Base-by-base conservation (phyloP, 2,888 invertebrate species). In the Meteorus colon region DNA sequence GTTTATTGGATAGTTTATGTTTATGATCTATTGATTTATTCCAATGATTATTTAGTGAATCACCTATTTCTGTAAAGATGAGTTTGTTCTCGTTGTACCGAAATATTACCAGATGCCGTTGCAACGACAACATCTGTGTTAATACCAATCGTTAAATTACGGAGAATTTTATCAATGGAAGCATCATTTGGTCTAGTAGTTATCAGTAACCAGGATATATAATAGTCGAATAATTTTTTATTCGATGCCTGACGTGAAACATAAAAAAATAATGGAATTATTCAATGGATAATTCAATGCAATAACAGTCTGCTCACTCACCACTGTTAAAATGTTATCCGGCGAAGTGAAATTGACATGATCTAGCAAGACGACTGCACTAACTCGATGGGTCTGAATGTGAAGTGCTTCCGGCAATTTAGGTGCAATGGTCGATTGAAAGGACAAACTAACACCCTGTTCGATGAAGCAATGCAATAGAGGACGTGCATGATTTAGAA, bases 71-170 rank as follows among this genome's bases (percentile, higher is more conserved):
- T 78, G 69, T 85, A 81, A 31, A 62, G 75, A 29, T 48, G 70
- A 3, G 80, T 76, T 8, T 79, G 69, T 12, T 79, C 65, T 6
- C 62, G 34, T 5, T 80, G 70, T 8, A 81, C 76, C 12, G 79
- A 77, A 19, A 77, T 77, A 16, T 79, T 76, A 2, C 82, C 67
- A 74, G 82, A 83, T 48, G 86, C 84, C 4, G 86, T 87, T 0
- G 89, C 88, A 0, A 90, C 81, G 8, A 87, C 80, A 0, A 90
- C 87, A n/a, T 90, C 89, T 37, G 88, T 88, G 66, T 90, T 88
- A 37, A 89, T 86, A 10, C 89, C 89, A 48, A 90, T 86, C 24
- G 87, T 86, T 67, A 89, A 80, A 75, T 87, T 84, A 34, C 86
- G 82, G 10, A 90, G 79, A 19, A 85, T 79, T 1, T 83, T 80